Evolutionary conservation across 2,888 invertebrate genomes (phyloP).

Genomic region (Tetanocera ferruginea): DNA sequence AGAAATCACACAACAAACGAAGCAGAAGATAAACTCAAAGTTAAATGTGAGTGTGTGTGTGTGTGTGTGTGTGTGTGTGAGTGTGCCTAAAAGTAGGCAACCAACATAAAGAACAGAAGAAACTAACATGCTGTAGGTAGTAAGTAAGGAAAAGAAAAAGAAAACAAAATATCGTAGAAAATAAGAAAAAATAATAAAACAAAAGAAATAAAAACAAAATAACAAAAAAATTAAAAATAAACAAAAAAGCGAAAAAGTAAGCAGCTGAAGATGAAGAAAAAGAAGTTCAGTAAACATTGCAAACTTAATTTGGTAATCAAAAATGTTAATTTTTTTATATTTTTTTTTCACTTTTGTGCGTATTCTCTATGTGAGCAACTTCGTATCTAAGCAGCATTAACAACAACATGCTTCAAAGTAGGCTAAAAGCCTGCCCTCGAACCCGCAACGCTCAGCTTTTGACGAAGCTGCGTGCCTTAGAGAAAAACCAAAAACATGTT

Average conservation of each 20-base stretch:
- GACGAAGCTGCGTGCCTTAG: not conserved
- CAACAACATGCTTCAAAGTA: constrained; percentile 44
- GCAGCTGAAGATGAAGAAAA: constrained; percentile 19
- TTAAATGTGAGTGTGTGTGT: constrained; percentile 16
- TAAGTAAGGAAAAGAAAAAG: constrained; percentile 11
- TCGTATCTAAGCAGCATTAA: constrained; percentile 33
- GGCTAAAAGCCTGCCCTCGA: not conserved
- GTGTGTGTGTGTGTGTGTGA: constrained; percentile 11
- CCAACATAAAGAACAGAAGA: not conserved
- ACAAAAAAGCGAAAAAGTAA: not conserved
- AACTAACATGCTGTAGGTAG: not conserved
- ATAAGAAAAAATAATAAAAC: not conserved
- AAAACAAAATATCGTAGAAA: not conserved
- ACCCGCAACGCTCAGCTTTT: not conserved
- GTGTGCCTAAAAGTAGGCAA: constrained; percentile 35
- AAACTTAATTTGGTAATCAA: constrained; percentile 41
- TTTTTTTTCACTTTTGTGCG: not conserved
- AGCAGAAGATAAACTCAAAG: constrained; percentile 35
- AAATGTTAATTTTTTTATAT: constrained; percentile 17
- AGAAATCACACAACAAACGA: constrained; percentile 38
- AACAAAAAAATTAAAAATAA: not conserved
- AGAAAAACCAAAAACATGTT: not conserved
- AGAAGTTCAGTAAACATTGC: constrained; percentile 30
- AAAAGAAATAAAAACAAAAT: not conserved
- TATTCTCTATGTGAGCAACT: not conserved